Percentiles rank a stretch among this genome's conserved stretches.
These are phyloP conservation scores for Trichogramma dendrolimi DNA, from an alignment of 2,888 invertebrate species.

Conservation along the genomic window DNA sequence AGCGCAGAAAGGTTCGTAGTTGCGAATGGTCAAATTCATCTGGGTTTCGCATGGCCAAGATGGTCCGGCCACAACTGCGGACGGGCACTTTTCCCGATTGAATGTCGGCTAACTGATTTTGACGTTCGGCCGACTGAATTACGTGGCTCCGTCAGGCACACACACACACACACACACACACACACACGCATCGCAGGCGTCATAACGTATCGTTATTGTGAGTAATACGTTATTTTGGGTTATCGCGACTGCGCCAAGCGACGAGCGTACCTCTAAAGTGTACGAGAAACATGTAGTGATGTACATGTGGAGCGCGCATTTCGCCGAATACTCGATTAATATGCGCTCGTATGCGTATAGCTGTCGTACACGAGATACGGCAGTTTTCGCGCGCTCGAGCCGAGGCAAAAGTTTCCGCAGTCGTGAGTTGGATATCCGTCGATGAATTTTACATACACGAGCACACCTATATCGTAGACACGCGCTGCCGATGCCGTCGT, in stretches of 20 bases:
- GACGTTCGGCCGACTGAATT: not conserved
- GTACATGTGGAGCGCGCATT: not conserved
- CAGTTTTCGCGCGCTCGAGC: not conserved
- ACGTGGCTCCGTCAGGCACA: not conserved
- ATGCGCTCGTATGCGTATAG: not conserved
- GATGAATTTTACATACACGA: too few species aligned
- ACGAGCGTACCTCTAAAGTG: not conserved
- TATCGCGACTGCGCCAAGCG: not conserved
- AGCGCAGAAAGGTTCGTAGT: too few species aligned
- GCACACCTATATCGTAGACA: too few species aligned
- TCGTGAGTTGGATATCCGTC: too few species aligned
- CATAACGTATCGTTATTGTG: not conserved
- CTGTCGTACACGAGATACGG: not conserved
- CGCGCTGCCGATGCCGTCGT: too few species aligned
- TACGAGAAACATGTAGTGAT: not conserved
- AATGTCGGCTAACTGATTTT: conserved; percentile 15
- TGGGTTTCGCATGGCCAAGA: too few species aligned
- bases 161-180: too few species aligned
- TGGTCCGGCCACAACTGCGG: too few species aligned
- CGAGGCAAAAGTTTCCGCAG: too few species aligned
- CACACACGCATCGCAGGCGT: too few species aligned
- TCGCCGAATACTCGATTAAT: not conserved
- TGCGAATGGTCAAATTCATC: too few species aligned
- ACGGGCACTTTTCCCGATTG: conserved; percentile 2
- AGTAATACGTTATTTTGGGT: conserved; percentile 7